Base-by-base conservation (phyloP, 2,888 invertebrate genomes). In the Melieria picta region DNA sequence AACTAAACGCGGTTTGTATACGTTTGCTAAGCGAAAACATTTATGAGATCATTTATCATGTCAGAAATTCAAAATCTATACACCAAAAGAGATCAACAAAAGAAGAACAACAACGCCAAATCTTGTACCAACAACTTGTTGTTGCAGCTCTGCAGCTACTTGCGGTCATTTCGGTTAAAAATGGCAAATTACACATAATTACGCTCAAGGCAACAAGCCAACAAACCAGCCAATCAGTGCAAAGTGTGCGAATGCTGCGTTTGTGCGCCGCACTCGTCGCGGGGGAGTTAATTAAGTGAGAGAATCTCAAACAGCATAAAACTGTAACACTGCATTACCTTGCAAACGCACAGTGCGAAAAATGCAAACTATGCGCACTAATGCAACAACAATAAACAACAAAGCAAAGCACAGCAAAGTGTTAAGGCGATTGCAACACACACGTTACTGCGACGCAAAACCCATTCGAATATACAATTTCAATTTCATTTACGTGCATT, bases 311-410 rank as follows among this genome's bases (percentile, higher is more conserved):
- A 13, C 4, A n/a, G n/a, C n/a, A 46, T 11, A 46, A 57, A 65
- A 65, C 11, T 65, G 65, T 57, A 65, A 56, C 56, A 55, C 11
- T 42, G 43, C 46, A 57, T 65, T 57, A 56, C 65, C 57, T 65
- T 65, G 65, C 43, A 11, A 11, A 4, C 1, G 45, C n/a, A 45
- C 7, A 57, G 13, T 9, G n/a, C 7, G 13, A 55, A 5, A 65
- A 64, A 65, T 56, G 56, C 45, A 65, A 65, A 65, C 11, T 47
- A 65, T 56, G 56, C 45, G 55, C 56, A 65, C 11, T 47, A 45
- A 65, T 65, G 56, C 7, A 57, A 65, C 56, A n/a, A 46, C n/a
- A 62, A 62, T 9, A 7, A 5, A 42, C 7, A 61, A 3, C 11
- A 7, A 61, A 45, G 4, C 11, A 11, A 42, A 61, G 11, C 42